Conservation (phyloP, 2,113 vertebrate species). For the Myanophis thanlyinensis region DNA sequence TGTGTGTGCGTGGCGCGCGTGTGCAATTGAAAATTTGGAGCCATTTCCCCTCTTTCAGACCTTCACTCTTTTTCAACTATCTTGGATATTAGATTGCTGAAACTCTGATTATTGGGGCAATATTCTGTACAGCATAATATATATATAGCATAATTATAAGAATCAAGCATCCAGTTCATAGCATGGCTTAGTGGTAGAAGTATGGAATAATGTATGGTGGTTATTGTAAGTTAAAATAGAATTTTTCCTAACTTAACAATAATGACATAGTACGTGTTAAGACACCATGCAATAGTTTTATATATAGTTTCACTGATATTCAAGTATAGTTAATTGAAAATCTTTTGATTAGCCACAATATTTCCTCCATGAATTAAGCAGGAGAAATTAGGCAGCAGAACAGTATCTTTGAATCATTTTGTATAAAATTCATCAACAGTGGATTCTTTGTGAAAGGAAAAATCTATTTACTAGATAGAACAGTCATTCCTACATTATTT, state of each 20-base stretch:
- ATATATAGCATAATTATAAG: not conserved
- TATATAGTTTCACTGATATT: not conserved
- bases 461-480: not conserved
- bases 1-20: too few species aligned
- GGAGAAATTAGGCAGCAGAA: not conserved
- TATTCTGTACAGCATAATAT: not conserved
- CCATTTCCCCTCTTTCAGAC: not conserved
- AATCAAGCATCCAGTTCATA: not conserved
- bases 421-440: not conserved
- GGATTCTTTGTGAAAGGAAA: not conserved
- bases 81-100: not conserved
- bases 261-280: not conserved
- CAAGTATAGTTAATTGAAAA: not conserved
- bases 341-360: not conserved
- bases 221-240: not conserved
- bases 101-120: not conserved
- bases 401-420: not conserved
- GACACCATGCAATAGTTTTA: not conserved
- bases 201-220: not conserved
- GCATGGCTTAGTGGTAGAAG: not conserved
- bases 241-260: not conserved
- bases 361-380: not conserved
- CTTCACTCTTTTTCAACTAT: not conserved
- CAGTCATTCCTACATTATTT: not conserved
- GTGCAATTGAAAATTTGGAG: not conserved